Percentiles rank a stretch among this genome's conserved stretches.
These are phyloP conservation scores for Moxostoma hubbsi DNA, from an alignment of 2,797 vertebrate species.

Conservation along the genomic window DNA sequence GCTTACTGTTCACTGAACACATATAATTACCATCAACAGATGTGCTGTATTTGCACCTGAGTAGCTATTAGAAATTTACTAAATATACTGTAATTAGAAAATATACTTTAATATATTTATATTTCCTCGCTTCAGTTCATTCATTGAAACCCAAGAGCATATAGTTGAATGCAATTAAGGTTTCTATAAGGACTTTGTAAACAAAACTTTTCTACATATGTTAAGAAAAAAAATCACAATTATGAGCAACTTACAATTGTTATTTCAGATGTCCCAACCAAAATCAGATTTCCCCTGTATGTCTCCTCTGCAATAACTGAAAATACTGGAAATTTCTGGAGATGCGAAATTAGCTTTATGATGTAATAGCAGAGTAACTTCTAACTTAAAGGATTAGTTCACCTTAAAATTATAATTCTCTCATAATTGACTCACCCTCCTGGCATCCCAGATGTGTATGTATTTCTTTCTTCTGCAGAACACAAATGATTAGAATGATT, in stretches of 20 bases:
- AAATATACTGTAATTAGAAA: no score
- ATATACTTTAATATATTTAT: conserved; percentile 39
- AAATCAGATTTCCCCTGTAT: not conserved
- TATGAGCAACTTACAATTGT: conserved; percentile 6
- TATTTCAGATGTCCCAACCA: not conserved
- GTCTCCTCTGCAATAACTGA: not conserved
- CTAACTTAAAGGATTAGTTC: no score
- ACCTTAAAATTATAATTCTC: no score
- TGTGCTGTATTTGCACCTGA: conserved; percentile 68
- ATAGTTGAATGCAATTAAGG: conserved; percentile 42
- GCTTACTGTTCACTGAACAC: conserved; percentile 65
- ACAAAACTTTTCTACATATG: conserved; percentile 20
- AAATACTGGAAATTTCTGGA: conserved; percentile 1
- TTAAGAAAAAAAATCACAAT: conserved; percentile 16
- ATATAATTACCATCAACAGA: conserved; percentile 73
- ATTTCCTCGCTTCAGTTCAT: conserved; percentile 33
- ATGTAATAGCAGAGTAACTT: conserved; percentile 31
- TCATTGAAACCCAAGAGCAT: conserved; percentile 50
- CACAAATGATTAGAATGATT: no score
- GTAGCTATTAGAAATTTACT: conserved; percentile 63
- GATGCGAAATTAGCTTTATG: conserved; percentile 6
- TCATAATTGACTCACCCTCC: no score
- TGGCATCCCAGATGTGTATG: no score
- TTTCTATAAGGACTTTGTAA: conserved; percentile 19
- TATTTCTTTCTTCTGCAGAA: no score